phyloP scores from a whole-genome alignment of 2,888 invertebrate species.

The Ophion ellenae region DNA sequence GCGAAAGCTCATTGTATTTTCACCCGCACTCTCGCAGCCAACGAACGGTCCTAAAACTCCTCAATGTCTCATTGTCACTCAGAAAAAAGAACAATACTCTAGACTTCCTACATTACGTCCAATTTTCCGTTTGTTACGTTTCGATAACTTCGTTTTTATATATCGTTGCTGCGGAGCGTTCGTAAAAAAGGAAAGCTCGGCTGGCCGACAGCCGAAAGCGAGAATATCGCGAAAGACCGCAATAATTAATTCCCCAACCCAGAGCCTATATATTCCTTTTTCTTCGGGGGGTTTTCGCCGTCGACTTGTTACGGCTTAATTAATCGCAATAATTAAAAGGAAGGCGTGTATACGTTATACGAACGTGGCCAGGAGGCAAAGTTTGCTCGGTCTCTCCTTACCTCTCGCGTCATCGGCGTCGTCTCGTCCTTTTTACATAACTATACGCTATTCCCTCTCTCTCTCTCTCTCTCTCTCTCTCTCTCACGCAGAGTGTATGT shows the following conservation, averaged over 20 bases:
- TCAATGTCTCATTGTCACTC: no score
- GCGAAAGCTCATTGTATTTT: no score
- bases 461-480: conserved; percentile 24
- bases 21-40: no score
- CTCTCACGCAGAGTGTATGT: conserved; percentile 71
- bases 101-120: no score
- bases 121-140: no score
- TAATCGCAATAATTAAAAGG: conserved; percentile 82
- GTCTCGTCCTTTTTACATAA: conserved; percentile 11
- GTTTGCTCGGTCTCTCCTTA: conserved; percentile 49
- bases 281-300: conserved; percentile 46
- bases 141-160: no score
- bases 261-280: conserved; percentile 57
- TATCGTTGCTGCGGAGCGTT: neutral
- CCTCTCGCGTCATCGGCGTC: conserved; percentile 14
- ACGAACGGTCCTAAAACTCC: no score
- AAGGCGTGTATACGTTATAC: conserved; percentile 72
- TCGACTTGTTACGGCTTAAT: conserved; percentile 80
- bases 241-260: conserved; percentile 72
- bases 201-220: conserved; percentile 28
- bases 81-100: no score
- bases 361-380: conserved; percentile 65
- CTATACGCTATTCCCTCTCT: conserved; percentile 25
- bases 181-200: conserved; percentile 17
- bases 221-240: conserved; percentile 60